Evolutionary conservation across 2,888 invertebrate species (phyloP).

Genomic region (Aproaerema taeniolella): DNA sequence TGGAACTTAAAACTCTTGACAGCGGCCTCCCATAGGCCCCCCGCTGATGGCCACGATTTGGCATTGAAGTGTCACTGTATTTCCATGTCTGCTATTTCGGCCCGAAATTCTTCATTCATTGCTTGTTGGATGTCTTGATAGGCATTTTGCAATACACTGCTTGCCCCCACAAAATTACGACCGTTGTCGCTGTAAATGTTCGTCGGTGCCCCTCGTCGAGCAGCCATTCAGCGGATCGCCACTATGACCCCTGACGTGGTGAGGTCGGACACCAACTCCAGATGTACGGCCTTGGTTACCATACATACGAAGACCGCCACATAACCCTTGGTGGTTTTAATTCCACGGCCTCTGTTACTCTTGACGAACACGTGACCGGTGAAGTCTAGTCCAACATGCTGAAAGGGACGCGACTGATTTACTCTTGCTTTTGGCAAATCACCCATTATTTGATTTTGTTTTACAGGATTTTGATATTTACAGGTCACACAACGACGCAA

Average conservation of each 20-base stretch:
- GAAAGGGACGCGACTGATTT: slow-evolving; percentile 17
- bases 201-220: slow-evolving; percentile 22
- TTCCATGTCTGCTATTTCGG: slow-evolving; percentile 9
- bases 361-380: slow-evolving; percentile 16
- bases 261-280: slow-evolving; percentile 28
- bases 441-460: slow-evolving; percentile 20
- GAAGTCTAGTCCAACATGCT: slow-evolving; percentile 19
- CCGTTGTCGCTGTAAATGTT: slow-evolving; percentile 28
- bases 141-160: slow-evolving; percentile 17
- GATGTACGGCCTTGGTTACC: slow-evolving; percentile 26
- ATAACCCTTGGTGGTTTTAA: slow-evolving; percentile 20
- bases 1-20: neutral
- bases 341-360: slow-evolving; percentile 19
- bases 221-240: slow-evolving; percentile 24
- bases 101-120: slow-evolving; percentile 2
- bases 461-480: slow-evolving; percentile 11
- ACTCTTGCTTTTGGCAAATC: slow-evolving; percentile 17
- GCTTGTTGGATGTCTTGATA: slow-evolving; percentile 7
- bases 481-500: slow-evolving; percentile 15
- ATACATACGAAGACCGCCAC: slow-evolving; percentile 24
- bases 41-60: slow-evolving; percentile 14
- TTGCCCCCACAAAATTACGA: slow-evolving; percentile 25
- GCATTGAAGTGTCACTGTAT: slow-evolving; percentile 17
- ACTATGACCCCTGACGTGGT: slow-evolving; percentile 24
- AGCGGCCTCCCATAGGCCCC: slow-evolving; percentile 4